Evolutionary conservation across 2,888 invertebrate species (phyloP).

Genomic region (Mechanitis messenoides): DNA sequence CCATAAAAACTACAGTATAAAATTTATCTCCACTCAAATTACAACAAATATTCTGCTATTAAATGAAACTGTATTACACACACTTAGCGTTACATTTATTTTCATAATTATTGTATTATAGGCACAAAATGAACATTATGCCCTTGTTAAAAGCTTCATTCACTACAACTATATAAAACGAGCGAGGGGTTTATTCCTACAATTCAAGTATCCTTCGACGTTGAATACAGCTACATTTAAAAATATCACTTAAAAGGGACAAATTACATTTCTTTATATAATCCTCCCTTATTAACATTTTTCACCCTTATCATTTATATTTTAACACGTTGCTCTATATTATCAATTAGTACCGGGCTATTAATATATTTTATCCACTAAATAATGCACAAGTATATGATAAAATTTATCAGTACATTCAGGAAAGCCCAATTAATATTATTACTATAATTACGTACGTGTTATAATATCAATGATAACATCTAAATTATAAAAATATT

Average conservation of each 20-base stretch:
- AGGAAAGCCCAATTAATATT: no score
- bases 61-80: slow-evolving; percentile 41
- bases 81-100: slow-evolving; percentile 38
- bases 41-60: slow-evolving; percentile 50
- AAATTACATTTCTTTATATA: not conserved
- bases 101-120: slow-evolving; percentile 54
- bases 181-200: slow-evolving; percentile 72
- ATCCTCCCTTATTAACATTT: not conserved
- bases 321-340: no score
- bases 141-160: slow-evolving; percentile 44
- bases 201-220: slow-evolving; percentile 27
- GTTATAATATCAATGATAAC: not conserved
- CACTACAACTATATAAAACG: slow-evolving; percentile 56
- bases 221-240: slow-evolving; percentile 12
- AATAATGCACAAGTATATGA: no score
- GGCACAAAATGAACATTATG: slow-evolving; percentile 68
- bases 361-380: no score
- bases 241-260: slow-evolving; percentile 4
- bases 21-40: slow-evolving; percentile 58
- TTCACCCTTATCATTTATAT: not conserved
- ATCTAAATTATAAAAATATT: no score
- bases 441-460: not conserved
- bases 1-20: slow-evolving; percentile 59
- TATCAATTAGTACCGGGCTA: no score
- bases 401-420: no score